Evolutionary conservation across 2,113 vertebrate genomes (phyloP).

Genomic region (Dicerorhinus sumatrensis): DNA sequence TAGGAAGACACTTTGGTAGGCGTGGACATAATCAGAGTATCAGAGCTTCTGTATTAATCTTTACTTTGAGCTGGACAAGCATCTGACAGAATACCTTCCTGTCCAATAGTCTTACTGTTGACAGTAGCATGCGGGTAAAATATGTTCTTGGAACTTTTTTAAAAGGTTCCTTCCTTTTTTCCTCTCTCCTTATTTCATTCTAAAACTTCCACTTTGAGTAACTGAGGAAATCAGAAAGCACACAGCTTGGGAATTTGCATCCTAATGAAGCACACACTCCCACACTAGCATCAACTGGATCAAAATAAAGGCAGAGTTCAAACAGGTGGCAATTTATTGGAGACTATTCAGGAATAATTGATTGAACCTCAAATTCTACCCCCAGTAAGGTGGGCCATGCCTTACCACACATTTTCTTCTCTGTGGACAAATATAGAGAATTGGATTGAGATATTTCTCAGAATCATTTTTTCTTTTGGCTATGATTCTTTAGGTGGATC

Average conservation of each 20-base stretch:
- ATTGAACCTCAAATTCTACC: not conserved
- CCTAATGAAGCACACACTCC: not conserved
- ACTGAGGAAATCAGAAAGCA: not conserved
- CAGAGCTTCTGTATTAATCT: not conserved
- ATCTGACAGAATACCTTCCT: not conserved
- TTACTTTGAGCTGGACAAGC: not conserved
- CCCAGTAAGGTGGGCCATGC: not conserved
- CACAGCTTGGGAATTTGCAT: not conserved
- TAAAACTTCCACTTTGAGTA: not conserved
- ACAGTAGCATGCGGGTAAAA: not conserved
- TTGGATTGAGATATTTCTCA: conserved; percentile 27
- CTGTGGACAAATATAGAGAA: not conserved
- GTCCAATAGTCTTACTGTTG: not conserved
- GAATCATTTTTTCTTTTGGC: conserved; percentile 20
- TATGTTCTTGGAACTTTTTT: not conserved
- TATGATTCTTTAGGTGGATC: conserved; percentile 61
- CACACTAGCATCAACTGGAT: not conserved
- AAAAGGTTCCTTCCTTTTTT: not conserved
- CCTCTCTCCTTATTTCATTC: not conserved
- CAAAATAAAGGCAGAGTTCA: not conserved
- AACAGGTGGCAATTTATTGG: not conserved
- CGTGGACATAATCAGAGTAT: not conserved
- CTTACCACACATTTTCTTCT: not conserved
- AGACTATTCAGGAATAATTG: not conserved
- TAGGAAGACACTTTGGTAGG: not conserved